Conservation (phyloP, 2,113 vertebrate species). For the Odontophorus gujanensis region DNA sequence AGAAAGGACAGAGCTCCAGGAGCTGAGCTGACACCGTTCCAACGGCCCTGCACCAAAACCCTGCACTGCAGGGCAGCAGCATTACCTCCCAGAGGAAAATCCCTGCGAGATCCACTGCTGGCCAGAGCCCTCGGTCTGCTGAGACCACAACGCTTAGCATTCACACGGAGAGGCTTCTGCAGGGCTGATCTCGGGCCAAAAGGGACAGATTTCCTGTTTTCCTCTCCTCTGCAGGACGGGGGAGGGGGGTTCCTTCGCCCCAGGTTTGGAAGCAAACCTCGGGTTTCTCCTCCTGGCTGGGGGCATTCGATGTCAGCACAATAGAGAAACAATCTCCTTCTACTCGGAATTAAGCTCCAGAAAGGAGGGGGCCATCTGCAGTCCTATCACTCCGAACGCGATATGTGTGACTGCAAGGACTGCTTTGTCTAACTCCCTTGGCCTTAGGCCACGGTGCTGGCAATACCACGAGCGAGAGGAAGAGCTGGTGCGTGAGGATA, state of each 20-base stretch:
- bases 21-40: constrained; percentile 36
- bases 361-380: constrained; percentile 70
- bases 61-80: constrained; percentile 68
- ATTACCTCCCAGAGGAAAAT: constrained; percentile 69
- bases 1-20: constrained; percentile 23
- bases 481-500: constrained; percentile 79
- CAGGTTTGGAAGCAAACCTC: constrained; percentile 48
- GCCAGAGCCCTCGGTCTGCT: constrained; percentile 60
- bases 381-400: constrained; percentile 67
- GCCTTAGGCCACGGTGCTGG: constrained; percentile 81
- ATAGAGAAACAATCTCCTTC: constrained; percentile 19
- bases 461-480: constrained; percentile 78
- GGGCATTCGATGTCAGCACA: constrained; percentile 40
- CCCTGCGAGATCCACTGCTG: constrained; percentile 69
- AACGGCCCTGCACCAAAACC: constrained; percentile 65
- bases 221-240: constrained; percentile 50
- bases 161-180: constrained; percentile 58
- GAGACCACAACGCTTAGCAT: constrained; percentile 59
- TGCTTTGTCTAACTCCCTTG: constrained; percentile 83
- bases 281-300: neutral
- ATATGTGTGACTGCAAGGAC: constrained; percentile 72
- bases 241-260: neutral
- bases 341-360: constrained; percentile 49
- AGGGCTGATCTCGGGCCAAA: constrained; percentile 64
- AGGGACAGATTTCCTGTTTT: constrained; percentile 69